These are phyloP conservation scores for Lethrus apterus DNA, from an alignment of 1,140 invertebrate species.

Conservation along the genomic window DNA sequence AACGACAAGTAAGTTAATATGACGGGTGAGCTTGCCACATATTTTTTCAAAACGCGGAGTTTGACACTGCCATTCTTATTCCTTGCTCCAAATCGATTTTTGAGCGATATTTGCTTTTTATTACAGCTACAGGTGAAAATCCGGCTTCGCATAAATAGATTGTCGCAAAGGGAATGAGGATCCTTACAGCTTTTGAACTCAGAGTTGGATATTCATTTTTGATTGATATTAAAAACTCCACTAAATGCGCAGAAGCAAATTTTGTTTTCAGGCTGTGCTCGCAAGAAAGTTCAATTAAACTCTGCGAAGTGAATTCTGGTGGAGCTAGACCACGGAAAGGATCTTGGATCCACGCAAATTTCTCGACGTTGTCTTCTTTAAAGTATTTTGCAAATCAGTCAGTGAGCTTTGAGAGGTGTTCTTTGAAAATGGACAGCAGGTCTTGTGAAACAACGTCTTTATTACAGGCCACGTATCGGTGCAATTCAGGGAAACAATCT, in stretches of 20 bases:
- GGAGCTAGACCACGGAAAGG: neutral
- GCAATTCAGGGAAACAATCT: slow-evolving; percentile 24
- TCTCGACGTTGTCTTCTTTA: neutral
- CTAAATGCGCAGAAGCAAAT: slow-evolving; percentile 17
- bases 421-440: neutral
- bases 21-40: too few species aligned
- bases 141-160: too few species aligned
- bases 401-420: neutral
- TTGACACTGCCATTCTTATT: too few species aligned
- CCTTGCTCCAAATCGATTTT: too few species aligned
- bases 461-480: slow-evolving; percentile 21
- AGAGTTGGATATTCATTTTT: slow-evolving; percentile 1
- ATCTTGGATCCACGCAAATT: neutral
- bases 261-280: slow-evolving; percentile 24
- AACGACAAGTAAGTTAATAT: too few species aligned
- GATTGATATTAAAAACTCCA: slow-evolving; percentile 9
- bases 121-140: too few species aligned
- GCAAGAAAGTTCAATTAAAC: slow-evolving; percentile 28
- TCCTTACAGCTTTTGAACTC: slow-evolving; percentile 21
- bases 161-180: slow-evolving; percentile 25
- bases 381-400: too few species aligned
- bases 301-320: slow-evolving; percentile 1
- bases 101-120: too few species aligned
- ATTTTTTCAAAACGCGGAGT: too few species aligned
- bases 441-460: too few species aligned